Conservation (phyloP, 2,113 vertebrate genomes). For the Pterocles gutturalis region DNA sequence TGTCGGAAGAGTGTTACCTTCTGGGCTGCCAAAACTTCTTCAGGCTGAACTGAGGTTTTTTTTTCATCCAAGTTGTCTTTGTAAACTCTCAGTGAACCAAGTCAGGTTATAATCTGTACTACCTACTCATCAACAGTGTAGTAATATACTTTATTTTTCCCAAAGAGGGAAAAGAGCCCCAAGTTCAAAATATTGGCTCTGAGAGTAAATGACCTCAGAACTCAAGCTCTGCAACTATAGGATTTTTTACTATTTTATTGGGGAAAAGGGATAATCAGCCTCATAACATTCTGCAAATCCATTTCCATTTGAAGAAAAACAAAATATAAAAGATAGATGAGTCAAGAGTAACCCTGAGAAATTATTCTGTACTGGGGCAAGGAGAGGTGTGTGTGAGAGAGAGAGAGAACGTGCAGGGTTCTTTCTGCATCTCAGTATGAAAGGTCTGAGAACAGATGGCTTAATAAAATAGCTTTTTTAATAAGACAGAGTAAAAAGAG, state of each 20-base stretch:
- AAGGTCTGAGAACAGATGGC: background rate
- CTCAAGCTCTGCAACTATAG: background rate
- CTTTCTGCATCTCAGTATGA: background rate
- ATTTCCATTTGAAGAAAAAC: background rate
- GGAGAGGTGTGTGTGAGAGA: background rate
- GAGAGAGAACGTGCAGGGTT: background rate
- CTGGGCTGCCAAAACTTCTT: background rate
- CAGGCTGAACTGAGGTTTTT: background rate
- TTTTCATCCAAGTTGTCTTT: background rate
- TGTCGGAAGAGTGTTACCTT: background rate
- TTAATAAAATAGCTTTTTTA: background rate
- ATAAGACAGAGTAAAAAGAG: background rate
- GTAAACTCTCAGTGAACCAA: background rate
- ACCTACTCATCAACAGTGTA: accelerated
- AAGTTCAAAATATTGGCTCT: background rate
- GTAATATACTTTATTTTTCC: background rate
- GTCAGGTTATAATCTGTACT: background rate
- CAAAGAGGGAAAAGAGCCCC: background rate
- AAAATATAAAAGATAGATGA: background rate
- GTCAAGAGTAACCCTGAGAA: background rate
- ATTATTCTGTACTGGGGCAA: background rate
- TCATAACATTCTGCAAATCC: background rate
- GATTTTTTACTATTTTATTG: background rate
- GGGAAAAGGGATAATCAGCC: background rate
- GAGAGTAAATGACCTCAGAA: background rate